Evolutionary conservation across 2,113 vertebrate species (phyloP), one percentile per base, ranked within the genome.

Genomic region (Pterocles burchelli): DNA sequence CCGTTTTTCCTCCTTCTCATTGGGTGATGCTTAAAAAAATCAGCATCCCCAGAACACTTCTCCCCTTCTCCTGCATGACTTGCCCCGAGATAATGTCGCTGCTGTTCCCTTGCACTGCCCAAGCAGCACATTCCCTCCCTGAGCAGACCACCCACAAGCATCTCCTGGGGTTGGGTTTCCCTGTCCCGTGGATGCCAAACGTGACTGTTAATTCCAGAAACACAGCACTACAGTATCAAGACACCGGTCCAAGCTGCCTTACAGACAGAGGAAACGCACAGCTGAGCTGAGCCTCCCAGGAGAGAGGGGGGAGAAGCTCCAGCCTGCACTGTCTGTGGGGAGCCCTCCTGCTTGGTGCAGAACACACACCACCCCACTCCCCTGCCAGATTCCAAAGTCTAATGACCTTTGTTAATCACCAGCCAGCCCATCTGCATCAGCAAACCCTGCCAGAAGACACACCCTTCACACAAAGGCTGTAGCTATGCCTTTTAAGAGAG

Each of bases 361-460:
- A 98, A 98, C 98, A 99, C 98, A 99, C 98, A 98, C 98, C 98
- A 98, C 98, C 98, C 93, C 97, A 98, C 97, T 98, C 97, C 97
- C 98, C 98, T 98, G 98, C 98, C 98, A 99, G 99, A 99, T 99
- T 99, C 99, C 99, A 99, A 99, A 99, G 99, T 99, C 99, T 99
- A 99, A 98, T 98, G 98, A 99, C 98, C 98, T 99, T 99, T 99
- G 99, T 99, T 99, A 99, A 99, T 99, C 98, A 99, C 99, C 99
- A 99, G 99, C 99, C 99, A 98, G 98, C 97, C 98, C 98, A 98
- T 98, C 99, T 98, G 98, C 98, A 98, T 98, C 97, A 98, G 98
- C 97, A 97, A 98, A 98, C 97, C 96, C 97, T 98, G 98, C 99
- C 99, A 99, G 98, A 97, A 97, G 99, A 98, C 99, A 99, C 99